Conservation (phyloP, 2,113 vertebrate genomes). For the Crotalus horridus region DNA sequence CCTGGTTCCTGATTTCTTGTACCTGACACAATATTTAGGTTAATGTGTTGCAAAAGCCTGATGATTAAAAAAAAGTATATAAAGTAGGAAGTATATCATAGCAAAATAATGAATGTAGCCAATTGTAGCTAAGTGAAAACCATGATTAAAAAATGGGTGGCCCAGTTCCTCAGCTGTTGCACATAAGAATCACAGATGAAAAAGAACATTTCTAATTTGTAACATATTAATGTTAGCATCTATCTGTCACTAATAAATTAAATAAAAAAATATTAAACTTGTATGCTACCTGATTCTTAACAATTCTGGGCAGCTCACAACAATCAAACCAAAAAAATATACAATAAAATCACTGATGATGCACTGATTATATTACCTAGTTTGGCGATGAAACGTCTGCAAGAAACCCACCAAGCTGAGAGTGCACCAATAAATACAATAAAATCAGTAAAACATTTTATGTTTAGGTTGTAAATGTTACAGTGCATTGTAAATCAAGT, state of each 20-base stretch:
- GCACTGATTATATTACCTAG: background rate
- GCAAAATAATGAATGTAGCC: background rate
- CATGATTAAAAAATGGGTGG: background rate
- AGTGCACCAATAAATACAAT: background rate
- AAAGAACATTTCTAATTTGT: background rate
- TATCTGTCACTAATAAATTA: background rate
- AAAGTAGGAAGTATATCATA: background rate
- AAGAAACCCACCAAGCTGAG: background rate
- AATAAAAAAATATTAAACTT: background rate
- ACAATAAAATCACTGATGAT: background rate
- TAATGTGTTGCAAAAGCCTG: background rate
- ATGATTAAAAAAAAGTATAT: background rate
- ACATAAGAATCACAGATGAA: background rate
- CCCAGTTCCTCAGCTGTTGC: background rate
- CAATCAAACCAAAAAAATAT: background rate
- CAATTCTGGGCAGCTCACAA: background rate
- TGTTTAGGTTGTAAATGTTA: background rate
- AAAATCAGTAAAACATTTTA: background rate
- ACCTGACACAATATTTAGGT: background rate
- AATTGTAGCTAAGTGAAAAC: background rate
- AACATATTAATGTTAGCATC: background rate
- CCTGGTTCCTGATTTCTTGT: background rate
- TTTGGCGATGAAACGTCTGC: background rate
- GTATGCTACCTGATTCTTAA: background rate
- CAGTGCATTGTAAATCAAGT: background rate